Base-by-base conservation (phyloP, 2,113 vertebrate genomes). In the Anoura caudifer region DNA sequence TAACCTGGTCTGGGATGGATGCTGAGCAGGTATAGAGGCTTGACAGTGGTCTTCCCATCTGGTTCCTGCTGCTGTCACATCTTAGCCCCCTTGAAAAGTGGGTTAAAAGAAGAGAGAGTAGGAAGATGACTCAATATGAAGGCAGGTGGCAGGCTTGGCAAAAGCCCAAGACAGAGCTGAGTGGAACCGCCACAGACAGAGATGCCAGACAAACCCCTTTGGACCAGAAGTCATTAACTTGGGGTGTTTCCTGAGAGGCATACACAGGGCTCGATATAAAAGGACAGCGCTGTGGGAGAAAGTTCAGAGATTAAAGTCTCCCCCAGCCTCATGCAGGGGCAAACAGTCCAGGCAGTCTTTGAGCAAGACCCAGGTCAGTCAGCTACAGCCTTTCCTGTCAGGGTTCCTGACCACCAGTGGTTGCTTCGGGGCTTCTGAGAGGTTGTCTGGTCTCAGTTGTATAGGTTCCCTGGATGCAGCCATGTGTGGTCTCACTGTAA, bases 261-360 rank as follows among this genome's bases (percentile, higher is more conserved):
- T 19, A 26, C 19, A n/a, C 16, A 16, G 43, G 50, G 10, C 26
- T 83, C 52, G 33, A 22, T 41, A 0, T 65, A n/a, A 16, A 11
- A 87, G 31, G 63, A 8, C 63, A 50, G 72, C 7, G 5, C 67
- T 50, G 0, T 43, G 65, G 41, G 41, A 52, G 70, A 90, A 76
- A 72, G 93, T 96, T 41, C 95, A 72, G 76, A 90, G 96, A 79
- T 86, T 63, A 85, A 86, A 77, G 86, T 95, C 82, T 76, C 24
- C 54, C 45, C 20, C 36, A 86, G 81, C 59, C 61, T 87, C 20
- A 4, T 81, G 41, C 47, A 65, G 50, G 38, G 28, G 76, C 63
- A 19, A 4, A 24, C 26, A 61, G 3, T 17, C 28, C 22, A 83
- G 31, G 69, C n/a, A 84, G 43, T 63, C 69, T 89, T 70, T 65